These are phyloP conservation scores for Pseudopleuronectes americanus DNA, from an alignment of 2,797 vertebrate species.

Conservation along the genomic window DNA sequence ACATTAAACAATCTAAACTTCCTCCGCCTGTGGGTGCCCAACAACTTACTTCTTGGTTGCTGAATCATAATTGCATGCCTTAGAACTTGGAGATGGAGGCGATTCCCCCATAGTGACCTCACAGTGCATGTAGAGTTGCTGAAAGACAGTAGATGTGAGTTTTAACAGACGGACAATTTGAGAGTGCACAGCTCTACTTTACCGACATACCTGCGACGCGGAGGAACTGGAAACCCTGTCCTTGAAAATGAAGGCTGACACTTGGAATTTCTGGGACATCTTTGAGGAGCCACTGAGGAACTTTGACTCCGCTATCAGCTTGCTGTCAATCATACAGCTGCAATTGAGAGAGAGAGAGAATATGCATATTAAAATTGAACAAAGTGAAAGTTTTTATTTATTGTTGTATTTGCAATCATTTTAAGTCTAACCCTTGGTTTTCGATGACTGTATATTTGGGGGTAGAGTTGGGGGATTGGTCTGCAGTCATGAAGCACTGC, in stretches of 20 bases:
- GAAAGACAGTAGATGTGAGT: not conserved
- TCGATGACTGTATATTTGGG: constrained; percentile 65
- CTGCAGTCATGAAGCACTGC: constrained; percentile 70
- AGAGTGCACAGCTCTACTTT: accelerated
- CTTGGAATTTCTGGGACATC: constrained; percentile 55
- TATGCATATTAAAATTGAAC: accelerated
- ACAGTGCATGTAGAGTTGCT: constrained; percentile 80
- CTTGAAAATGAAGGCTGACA: constrained; percentile 69
- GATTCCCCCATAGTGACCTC: constrained; percentile 46
- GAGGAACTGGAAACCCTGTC: not conserved
- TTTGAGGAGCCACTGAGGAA: constrained; percentile 55
- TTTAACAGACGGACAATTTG: not conserved
- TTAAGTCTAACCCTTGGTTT: constrained; percentile 74
- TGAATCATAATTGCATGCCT: constrained; percentile 73
- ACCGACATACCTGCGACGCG: constrained; percentile 50
- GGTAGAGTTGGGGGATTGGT: constrained; percentile 18
- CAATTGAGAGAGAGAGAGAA: not conserved
- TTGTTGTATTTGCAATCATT: not conserved
- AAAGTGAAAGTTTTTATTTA: too few relatives aligned
- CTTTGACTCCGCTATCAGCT: constrained; percentile 33
- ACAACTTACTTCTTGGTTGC: constrained; percentile 56
- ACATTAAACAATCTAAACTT: not conserved
- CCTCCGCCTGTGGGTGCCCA: not conserved
- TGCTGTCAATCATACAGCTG: constrained; percentile 82
- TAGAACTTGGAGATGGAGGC: constrained; percentile 46